Conservation (phyloP, 2,797 vertebrate species). For the Cuculus canorus region DNA sequence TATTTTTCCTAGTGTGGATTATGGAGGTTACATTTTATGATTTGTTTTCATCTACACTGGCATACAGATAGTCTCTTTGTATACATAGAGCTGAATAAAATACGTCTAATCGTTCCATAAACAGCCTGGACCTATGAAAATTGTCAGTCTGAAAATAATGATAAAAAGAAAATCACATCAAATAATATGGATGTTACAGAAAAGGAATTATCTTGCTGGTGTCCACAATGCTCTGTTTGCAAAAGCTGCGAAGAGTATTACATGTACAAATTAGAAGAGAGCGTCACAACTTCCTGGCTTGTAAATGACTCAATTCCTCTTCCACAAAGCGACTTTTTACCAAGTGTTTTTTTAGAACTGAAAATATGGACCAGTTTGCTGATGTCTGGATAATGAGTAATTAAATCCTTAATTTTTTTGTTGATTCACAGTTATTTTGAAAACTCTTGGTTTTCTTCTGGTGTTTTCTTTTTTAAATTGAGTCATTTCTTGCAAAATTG, state of each 20-base stretch:
- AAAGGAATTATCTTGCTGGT: neutral
- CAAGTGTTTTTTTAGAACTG: neutral
- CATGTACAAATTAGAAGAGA: neutral
- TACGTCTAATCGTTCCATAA: neutral
- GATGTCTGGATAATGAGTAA: neutral
- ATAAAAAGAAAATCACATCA: neutral
- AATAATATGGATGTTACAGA: neutral
- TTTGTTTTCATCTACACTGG: neutral
- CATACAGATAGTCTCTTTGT: neutral
- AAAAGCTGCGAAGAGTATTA: neutral
- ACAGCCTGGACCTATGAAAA: neutral
- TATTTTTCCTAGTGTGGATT: conserved; percentile 14
- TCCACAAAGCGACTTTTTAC: neutral
- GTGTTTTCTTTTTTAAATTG: neutral
- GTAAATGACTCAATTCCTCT: neutral
- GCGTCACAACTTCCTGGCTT: neutral
- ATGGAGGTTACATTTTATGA: neutral
- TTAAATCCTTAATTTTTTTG: neutral
- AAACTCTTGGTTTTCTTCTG: neutral
- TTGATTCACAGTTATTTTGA: neutral
- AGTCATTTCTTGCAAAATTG: neutral
- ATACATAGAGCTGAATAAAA: neutral
- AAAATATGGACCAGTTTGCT: neutral
- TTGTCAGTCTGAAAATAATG: neutral
- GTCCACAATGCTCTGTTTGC: neutral